Evolutionary conservation across 1,140 invertebrate species (phyloP).

Genomic region (Zophobas morio): DNA sequence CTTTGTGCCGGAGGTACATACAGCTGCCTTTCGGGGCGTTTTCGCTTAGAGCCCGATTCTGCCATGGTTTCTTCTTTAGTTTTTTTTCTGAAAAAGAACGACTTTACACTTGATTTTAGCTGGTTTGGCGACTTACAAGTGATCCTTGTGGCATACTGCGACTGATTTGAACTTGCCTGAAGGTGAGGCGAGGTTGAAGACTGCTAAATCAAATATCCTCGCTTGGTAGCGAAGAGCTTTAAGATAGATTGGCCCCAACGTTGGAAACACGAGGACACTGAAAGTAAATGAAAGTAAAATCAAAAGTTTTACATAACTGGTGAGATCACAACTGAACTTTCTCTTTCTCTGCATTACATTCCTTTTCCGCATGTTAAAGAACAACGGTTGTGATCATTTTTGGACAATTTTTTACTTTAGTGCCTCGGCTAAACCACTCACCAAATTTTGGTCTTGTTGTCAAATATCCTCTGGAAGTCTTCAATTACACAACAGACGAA

Average conservation of each 20-base stretch:
- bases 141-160: constrained; percentile 60
- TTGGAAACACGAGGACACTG: constrained; percentile 62
- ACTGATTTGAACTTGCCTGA: constrained; percentile 54
- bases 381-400: constrained; percentile 6
- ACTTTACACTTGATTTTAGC: background rate
- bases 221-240: constrained; percentile 62
- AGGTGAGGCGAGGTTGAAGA: constrained; percentile 52
- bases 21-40: constrained; percentile 58
- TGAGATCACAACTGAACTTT: constrained; percentile 58
- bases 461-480: constrained; percentile 58
- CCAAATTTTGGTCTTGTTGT: constrained; percentile 58
- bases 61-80: constrained; percentile 48
- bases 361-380: constrained; percentile 56
- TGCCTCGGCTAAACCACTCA: constrained; percentile 50
- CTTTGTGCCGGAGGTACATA: constrained; percentile 64
- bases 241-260: constrained; percentile 60
- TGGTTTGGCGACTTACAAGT: constrained; percentile 52
- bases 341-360: constrained; percentile 59
- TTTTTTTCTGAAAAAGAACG: constrained; percentile 37
- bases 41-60: constrained; percentile 51
- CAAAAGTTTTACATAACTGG: constrained; percentile 65
- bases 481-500: constrained; percentile 60
- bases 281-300: constrained; percentile 61
- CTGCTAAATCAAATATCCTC: constrained; percentile 60
- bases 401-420: background rate